phyloP scores from a whole-genome alignment of 2,113 vertebrate species.

The Caranx melampygus region DNA sequence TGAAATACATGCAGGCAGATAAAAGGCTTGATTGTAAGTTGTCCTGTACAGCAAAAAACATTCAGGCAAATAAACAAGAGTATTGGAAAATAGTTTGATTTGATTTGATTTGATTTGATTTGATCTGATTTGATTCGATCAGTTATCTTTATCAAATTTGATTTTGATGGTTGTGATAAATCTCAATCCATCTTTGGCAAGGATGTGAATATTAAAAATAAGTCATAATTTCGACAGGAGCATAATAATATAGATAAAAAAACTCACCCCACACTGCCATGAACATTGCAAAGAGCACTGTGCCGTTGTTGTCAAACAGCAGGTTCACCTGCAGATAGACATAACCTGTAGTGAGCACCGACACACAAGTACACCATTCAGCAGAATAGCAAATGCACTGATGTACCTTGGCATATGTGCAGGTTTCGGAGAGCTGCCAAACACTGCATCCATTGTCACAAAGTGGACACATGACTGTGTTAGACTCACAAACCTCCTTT shows the following conservation, averaged over 20 bases:
- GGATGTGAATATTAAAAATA: neutral
- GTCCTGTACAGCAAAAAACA: constrained; percentile 6
- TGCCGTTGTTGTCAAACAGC: constrained; percentile 94
- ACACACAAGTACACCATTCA: neutral
- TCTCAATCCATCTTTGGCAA: neutral
- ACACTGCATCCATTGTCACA: constrained; percentile 87
- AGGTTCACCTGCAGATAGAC: constrained; percentile 86
- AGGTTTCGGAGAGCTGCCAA: constrained; percentile 91
- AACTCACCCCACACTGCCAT: constrained; percentile 97
- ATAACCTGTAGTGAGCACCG: neutral
- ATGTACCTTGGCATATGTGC: constrained; percentile 90
- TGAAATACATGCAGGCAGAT: constrained; percentile 39
- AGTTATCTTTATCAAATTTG: neutral
- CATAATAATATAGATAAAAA: constrained; percentile 5
- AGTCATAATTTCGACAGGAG: neutral
- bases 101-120: too few species aligned
- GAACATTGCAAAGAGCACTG: constrained; percentile 92
- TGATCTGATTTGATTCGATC: too few species aligned
- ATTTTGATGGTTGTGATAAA: neutral
- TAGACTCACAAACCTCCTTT: constrained; percentile 91
- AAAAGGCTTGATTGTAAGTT: constrained; percentile 9
- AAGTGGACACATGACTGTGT: constrained; percentile 90
- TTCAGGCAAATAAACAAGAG: constrained; percentile 11
- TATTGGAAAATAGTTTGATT: neutral
- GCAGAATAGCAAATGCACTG: neutral